Evolutionary conservation across 2,797 vertebrate species (phyloP).

Genomic region (Darevskia nairensis): DNA sequence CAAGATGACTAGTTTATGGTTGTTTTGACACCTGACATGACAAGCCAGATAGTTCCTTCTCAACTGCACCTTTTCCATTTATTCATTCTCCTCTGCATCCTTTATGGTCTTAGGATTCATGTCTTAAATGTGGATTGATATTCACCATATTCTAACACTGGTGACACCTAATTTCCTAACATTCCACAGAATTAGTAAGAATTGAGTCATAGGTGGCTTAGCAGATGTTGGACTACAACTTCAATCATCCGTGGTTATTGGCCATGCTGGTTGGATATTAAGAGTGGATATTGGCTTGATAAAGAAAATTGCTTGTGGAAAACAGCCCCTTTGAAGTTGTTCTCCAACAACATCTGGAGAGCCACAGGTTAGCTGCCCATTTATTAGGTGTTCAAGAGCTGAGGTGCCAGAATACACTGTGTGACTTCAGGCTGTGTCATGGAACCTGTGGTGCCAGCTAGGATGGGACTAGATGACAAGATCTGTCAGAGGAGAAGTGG

Average conservation of each 20-base stretch:
- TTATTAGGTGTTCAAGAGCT: not conserved
- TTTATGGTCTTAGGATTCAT: constrained; percentile 30
- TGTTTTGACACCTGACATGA: constrained; percentile 49
- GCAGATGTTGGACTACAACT: too few species aligned
- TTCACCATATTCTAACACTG: constrained; percentile 16
- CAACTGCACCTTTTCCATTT: constrained; percentile 52
- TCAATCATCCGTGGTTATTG: too few species aligned
- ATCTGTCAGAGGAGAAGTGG: too few species aligned
- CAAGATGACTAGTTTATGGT: constrained; percentile 44
- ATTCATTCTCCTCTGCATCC: constrained; percentile 11
- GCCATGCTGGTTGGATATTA: too few species aligned
- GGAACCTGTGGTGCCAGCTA: too few species aligned
- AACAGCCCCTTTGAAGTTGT: not conserved
- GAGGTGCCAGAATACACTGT: not conserved
- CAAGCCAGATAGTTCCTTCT: constrained; percentile 30
- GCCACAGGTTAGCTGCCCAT: too few species aligned
- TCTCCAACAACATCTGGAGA: too few species aligned
- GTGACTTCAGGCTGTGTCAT: not conserved
- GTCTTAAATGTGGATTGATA: constrained; percentile 38
- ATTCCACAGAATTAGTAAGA: not conserved
- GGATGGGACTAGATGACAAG: too few species aligned
- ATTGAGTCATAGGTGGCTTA: too few species aligned
- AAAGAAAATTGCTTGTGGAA: constrained; percentile 22
- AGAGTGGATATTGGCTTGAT: constrained; percentile 30
- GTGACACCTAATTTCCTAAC: not conserved